Base-by-base conservation (phyloP, 1,140 invertebrate species). In the Ectropis grisescens region DNA sequence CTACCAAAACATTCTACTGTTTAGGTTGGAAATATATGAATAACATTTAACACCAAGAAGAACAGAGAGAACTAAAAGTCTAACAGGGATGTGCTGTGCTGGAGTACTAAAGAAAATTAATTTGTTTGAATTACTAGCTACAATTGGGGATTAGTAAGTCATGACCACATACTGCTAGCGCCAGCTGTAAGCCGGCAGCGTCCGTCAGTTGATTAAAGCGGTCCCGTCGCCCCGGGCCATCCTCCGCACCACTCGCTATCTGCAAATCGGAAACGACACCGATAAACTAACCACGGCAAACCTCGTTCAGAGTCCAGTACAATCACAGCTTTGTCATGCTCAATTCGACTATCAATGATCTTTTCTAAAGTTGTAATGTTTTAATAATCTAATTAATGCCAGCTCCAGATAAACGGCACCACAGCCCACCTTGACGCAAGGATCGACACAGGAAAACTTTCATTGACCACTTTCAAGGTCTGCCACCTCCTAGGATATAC, bases 131-230 rank as follows among this genome's bases (percentile, higher is more conserved):
- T 3, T 19, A 19, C 8, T 19, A 4, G 16, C 3, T 19, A 19
- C 16, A 19, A 19, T 19, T 19, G 16, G 16, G 8, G n/a, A n/a
- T n/a, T n/a, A n/a, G n/a, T n/a, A n/a, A n/a, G n/a, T n/a, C n/a
- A n/a, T n/a, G n/a, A n/a, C n/a, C 11, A 75, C 71, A 47, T 75
- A 76, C 71, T 66, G 58, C 66, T 66, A 58, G 58, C 43, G 67
- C 69, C 75, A 80, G 75, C 75, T 67, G 61, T 46, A 51, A 66
- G 70, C 70, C 72, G 64, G 71, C 75, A 45, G 46, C 58, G 71
- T 76, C 72, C 58, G 75, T 80, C 75, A 78, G 61, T 80, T 74
- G 69, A 66, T 68, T 58, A 71, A 55, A 60, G 49, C 54, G 48
- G 54, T 69, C 60, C 64, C 58, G 55, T 60, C 56, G 59, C 50